phyloP scores from a whole-genome alignment of 2,888 invertebrate species.

The Trypoxylon attenuatum region DNA sequence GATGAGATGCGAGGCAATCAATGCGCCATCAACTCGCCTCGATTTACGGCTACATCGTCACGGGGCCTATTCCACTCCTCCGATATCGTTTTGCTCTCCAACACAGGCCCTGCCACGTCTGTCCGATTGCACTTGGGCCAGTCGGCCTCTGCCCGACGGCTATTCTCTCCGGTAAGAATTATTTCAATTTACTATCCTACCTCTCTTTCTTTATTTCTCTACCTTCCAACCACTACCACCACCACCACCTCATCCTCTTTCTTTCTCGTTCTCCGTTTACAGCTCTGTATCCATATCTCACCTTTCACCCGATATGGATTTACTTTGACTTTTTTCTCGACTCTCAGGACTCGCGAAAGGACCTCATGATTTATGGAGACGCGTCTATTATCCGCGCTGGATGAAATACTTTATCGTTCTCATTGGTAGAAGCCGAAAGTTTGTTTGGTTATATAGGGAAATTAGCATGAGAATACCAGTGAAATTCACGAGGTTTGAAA shows the following conservation, averaged over 20 bases:
- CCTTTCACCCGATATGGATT: slow-evolving; percentile 37
- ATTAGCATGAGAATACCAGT: no score
- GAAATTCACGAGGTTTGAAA: no score
- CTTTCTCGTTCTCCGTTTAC: neutral
- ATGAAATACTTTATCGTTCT: slow-evolving; percentile 24
- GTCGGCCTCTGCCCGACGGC: slow-evolving; percentile 53
- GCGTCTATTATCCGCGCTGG: slow-evolving; percentile 53
- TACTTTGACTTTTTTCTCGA: slow-evolving; percentile 30
- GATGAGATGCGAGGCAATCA: slow-evolving; percentile 72
- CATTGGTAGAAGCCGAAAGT: neutral
- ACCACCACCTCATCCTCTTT: neutral
- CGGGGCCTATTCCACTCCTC: slow-evolving; percentile 50
- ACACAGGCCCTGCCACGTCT: slow-evolving; percentile 16
- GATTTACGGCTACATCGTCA: slow-evolving; percentile 71
- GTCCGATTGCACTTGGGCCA: slow-evolving; percentile 48
- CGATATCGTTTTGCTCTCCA: slow-evolving; percentile 28
- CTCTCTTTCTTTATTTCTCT: neutral
- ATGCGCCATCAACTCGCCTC: slow-evolving; percentile 72
- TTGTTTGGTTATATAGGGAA: no score
- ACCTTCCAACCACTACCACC: slow-evolving; percentile 3
- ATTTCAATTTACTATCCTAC: slow-evolving; percentile 69
- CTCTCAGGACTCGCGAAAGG: slow-evolving; percentile 33
- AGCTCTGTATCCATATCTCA: slow-evolving; percentile 31
- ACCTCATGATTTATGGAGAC: slow-evolving; percentile 56
- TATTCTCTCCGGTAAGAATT: slow-evolving; percentile 64